Base-by-base conservation (phyloP, 2,888 invertebrate species). In the Megaustenia siamemsis region DNA sequence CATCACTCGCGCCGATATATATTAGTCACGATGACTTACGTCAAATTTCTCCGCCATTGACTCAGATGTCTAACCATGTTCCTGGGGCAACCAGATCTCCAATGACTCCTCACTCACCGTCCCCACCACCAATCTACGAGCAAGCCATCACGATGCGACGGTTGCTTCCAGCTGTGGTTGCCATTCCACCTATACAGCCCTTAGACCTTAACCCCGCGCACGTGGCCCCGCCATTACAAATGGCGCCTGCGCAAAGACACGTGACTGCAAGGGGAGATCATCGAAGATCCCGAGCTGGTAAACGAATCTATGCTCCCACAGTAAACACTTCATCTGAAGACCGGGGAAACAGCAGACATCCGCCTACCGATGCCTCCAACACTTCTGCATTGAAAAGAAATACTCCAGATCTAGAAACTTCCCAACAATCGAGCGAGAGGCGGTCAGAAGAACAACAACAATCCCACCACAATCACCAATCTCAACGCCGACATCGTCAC, bases 101-200 rank as follows among this genome's bases (percentile, higher is more conserved):
- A 21, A 35, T 45, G 4, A 21, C 69, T 6, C 43, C 79, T 1
- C 32, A 45, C 43, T 45, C 71, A 6, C 75, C 79, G 24, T 28
- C 79, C 10, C 40, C 84, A 21, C 80, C 84, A 38, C 84, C 84
- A 43, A 53, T 12, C 21, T 87, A 87, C 76, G 78, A 63, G 0
- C 82, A 84, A 1, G 87, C 87, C 0, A 66, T 87, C 10, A 75
- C 3, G 45, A 84, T 68, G 79, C 63, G 78, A 68, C 85, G 63
- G n/a, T 80, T 60, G 28, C 24, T 45, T 1, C 0, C 69, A 21
- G 1, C 69, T 8, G 6, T n/a, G 28, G n/a, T 43, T 28, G 8
- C 66, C 1, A 43, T n/a, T n/a, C n/a, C n/a, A n/a, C n/a, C n/a
- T n/a, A n/a, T n/a, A n/a, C n/a, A n/a, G n/a, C n/a, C n/a, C n/a